phyloP scores from a whole-genome alignment of 2,113 vertebrate genomes.

The Garra rufa region DNA sequence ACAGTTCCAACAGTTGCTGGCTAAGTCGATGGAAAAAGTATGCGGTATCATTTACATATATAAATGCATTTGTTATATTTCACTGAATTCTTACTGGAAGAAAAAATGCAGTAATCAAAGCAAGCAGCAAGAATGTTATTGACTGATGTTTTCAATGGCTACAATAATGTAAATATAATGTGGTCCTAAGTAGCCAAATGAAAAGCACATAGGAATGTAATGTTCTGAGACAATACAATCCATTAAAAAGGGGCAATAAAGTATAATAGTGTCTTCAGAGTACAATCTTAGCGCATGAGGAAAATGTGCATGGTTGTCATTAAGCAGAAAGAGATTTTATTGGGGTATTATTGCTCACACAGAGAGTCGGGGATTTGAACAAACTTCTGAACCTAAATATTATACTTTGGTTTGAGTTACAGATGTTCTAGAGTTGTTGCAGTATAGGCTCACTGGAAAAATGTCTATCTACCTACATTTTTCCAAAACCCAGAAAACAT shows the following conservation, averaged over 20 bases:
- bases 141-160: not conserved
- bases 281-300: not conserved
- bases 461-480: no score
- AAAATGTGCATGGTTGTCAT: not conserved
- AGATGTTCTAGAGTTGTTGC: not conserved
- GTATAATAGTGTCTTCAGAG: not conserved
- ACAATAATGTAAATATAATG: not conserved
- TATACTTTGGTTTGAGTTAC: not conserved
- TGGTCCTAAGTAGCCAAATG: not conserved
- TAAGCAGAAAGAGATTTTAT: not conserved
- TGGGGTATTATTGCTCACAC: not conserved
- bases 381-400: not conserved
- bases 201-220: not conserved
- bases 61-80: not conserved
- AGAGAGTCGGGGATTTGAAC: not conserved
- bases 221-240: not conserved
- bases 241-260: not conserved
- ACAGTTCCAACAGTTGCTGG: constrained; percentile 3
- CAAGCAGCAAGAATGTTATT: not conserved
- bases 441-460: not conserved
- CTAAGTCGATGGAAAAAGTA: not conserved
- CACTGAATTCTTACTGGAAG: constrained; percentile 2
- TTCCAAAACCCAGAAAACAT: no score
- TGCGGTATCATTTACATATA: not conserved
- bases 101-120: not conserved